A percentile compares a stretch with the other conserved stretches of the same genome.
phyloP scores from a whole-genome alignment of 2,888 invertebrate species.

The Periphyllus acericola region DNA sequence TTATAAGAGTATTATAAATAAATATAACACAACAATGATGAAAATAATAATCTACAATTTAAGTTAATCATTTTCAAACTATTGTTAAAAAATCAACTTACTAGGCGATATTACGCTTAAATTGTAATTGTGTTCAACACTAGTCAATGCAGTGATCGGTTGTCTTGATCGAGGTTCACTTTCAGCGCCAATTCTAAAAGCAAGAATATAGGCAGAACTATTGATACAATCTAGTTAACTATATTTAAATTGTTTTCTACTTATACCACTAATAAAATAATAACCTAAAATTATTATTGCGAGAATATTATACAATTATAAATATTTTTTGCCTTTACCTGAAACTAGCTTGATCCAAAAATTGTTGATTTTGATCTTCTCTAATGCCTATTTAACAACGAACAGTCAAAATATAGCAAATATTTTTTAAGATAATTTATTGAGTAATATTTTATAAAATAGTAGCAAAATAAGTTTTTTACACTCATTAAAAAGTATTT shows the following conservation, averaged over 20 bases:
- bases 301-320: neutral
- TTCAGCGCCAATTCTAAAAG: constrained; percentile 54
- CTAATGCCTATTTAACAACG: constrained; percentile 29
- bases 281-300: neutral
- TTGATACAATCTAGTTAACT: neutral
- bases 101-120: constrained; percentile 46
- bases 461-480: too few species aligned
- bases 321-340: constrained; percentile 7
- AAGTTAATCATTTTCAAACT: neutral
- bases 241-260: neutral
- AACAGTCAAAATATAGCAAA: neutral
- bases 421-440: constrained; percentile 33
- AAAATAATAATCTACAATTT: neutral
- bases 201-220: constrained; percentile 29
- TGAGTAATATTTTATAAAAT: too few species aligned
- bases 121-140: constrained; percentile 50
- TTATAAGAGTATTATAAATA: neutral
- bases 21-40: neutral
- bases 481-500: too few species aligned
- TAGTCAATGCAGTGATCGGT: constrained; percentile 59
- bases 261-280: neutral
- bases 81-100: constrained; percentile 34
- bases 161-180: constrained; percentile 60
- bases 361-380: constrained; percentile 48
- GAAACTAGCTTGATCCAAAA: constrained; percentile 49